Evolutionary conservation across 23 tunicate genomes (phyloP), one percentile per base, ranked within the genome.

Genomic region (Trididemnum miniatum): DNA sequence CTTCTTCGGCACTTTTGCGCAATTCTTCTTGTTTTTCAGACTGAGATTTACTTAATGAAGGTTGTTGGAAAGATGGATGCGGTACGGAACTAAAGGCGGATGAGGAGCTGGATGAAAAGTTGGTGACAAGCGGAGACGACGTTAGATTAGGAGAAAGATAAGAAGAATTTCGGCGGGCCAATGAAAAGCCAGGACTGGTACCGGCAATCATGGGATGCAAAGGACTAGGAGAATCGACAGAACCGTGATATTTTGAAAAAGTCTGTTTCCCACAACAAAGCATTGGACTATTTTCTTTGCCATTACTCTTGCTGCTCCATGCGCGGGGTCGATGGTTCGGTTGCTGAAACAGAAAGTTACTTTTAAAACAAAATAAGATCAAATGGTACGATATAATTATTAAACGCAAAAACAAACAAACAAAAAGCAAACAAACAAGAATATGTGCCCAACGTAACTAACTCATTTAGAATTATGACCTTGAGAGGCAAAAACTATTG

Each of bases 41-140:
- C 18, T 39, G 57, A 2, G 24, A 31, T 29, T 77, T 77, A 39
- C 67, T 77, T n/a, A 28, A 1, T 2, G 67, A 28, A 2, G 65
- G 65, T 5, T 32, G 66, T 7, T 31, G 38, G 9, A 18, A 54
- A 2, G 66, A 31, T 1, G 23, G 44, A 25, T 20, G 90, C 23
- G 71, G 24, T 32, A 79, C 84, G 57, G 80, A 72, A 31, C 84
- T 79, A 39, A 71, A 71, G 20, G 90, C 84, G 28, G 90, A 86
- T 1, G 84, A 67, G 24, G 83, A 74, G 32, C 83, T 86, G 62
- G 90, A 71, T 2, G 90, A 20, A 35, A 86, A 79, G 72, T 79
- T 36, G 0, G 77, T 34, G 31, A 50, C 80, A 75, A 86, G 73
- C 2, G 90, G 90, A 18, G 90, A 86, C 69, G 90, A 86, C 52